Percentiles rank a stretch among this genome's conserved stretches.
Evolutionary conservation across 92 coral and sea anemone genomes (phyloP).

Genomic region (Anthopleura xanthogrammica): DNA sequence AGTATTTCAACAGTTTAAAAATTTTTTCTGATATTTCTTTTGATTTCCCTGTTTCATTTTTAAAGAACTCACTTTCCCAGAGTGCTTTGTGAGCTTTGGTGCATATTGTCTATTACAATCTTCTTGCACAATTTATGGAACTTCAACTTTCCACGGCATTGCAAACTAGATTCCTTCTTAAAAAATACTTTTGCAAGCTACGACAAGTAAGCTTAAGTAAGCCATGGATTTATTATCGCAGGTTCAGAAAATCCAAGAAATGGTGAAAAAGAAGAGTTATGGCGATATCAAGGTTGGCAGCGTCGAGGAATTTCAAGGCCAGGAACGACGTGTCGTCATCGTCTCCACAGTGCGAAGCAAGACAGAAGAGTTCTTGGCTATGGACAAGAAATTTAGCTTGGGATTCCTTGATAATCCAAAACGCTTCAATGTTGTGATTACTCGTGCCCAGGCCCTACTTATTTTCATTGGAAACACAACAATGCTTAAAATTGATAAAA

Average conservation of each 20-base stretch:
- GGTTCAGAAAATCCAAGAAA: slow-evolving; percentile 81
- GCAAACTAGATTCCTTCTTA: no score
- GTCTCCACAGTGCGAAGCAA: slow-evolving; percentile 74
- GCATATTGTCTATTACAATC: no score
- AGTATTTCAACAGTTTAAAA: no score
- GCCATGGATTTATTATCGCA: neutral
- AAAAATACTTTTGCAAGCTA: no score
- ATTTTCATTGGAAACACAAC: slow-evolving; percentile 68
- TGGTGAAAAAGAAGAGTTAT: slow-evolving; percentile 60
- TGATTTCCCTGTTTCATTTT: no score
- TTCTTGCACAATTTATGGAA: no score
- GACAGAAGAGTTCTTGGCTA: slow-evolving; percentile 56
- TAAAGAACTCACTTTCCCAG: no score
- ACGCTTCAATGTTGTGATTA: slow-evolving; percentile 77
- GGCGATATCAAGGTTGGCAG: slow-evolving; percentile 72
- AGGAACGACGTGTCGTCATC: slow-evolving; percentile 67
- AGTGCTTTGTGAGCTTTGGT: no score
- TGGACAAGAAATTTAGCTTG: slow-evolving; percentile 57
- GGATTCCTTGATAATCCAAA: slow-evolving; percentile 76
- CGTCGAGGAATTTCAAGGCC: slow-evolving; percentile 83
- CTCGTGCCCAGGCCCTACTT: slow-evolving; percentile 77
- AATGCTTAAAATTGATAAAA: slow-evolving; percentile 52
- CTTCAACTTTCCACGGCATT: no score
- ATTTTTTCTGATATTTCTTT: no score
- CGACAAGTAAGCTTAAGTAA: no score